phyloP scores from a whole-genome alignment of 2,113 vertebrate species.

The Heterochromis multidens region DNA sequence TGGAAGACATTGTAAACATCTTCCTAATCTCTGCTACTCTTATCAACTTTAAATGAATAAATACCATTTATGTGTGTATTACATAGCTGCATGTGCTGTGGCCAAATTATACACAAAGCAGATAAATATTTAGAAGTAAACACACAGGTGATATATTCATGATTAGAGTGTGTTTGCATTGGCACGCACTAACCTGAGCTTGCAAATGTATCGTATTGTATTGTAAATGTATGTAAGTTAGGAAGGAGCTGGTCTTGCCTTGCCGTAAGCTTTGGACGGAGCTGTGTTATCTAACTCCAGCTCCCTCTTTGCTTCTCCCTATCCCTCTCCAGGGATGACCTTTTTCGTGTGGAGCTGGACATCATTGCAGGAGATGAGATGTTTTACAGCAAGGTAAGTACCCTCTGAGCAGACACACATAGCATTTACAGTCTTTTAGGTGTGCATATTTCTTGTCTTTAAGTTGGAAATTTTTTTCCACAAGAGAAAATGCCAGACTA shows the following conservation, averaged over 20 bases:
- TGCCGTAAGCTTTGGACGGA: neutral
- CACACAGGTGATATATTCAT: neutral
- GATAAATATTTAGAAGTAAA: constrained; percentile 7
- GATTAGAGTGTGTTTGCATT: neutral
- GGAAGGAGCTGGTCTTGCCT: neutral
- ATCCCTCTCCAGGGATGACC: constrained; percentile 81
- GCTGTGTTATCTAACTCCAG: constrained; percentile 6
- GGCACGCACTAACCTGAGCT: neutral
- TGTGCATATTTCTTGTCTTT: neutral
- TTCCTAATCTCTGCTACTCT: constrained; percentile 8
- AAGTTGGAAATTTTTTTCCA: neutral
- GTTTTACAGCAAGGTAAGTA: constrained; percentile 89
- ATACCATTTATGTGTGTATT: neutral
- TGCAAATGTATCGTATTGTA: constrained; percentile 12
- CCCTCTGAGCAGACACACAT: neutral
- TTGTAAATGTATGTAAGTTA: neutral
- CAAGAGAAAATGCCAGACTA: neutral
- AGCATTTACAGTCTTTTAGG: neutral
- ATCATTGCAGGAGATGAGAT: constrained; percentile 80
- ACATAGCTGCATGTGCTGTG: neutral
- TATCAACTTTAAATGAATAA: constrained; percentile 23
- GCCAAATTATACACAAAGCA: neutral
- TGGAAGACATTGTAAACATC: constrained; percentile 12
- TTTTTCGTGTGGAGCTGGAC: constrained; percentile 91
- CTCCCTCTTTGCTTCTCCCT: neutral